These are phyloP conservation scores for Alethe castanea DNA, from an alignment of 2,113 vertebrate genomes.

Conservation along the genomic window DNA sequence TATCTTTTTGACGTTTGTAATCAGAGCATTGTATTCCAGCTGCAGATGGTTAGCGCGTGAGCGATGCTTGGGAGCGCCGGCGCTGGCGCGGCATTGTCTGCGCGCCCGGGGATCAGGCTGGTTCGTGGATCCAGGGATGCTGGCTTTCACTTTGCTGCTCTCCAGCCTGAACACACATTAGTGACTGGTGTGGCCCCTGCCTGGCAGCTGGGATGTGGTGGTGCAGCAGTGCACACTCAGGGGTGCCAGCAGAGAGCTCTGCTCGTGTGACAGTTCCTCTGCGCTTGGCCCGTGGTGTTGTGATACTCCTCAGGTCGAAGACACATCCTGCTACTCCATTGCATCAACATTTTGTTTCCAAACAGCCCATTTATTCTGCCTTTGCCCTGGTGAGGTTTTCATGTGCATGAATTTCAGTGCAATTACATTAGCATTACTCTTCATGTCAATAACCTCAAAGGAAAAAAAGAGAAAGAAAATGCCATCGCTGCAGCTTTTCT, in stretches of 20 bases:
- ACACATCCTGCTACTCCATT: neutral
- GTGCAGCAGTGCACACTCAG: neutral
- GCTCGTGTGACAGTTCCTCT: rapidly evolving
- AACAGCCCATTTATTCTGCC: neutral
- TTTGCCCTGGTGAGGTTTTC: conserved; percentile 14
- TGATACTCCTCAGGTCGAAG: neutral
- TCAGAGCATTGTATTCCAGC: conserved; percentile 63
- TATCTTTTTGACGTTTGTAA: conserved; percentile 71
- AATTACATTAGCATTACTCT: conserved; percentile 45
- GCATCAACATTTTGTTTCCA: neutral
- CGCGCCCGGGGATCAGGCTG: neutral
- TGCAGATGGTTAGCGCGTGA: conserved; percentile 59
- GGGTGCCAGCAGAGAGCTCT: neutral
- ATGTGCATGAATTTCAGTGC: conserved; percentile 29
- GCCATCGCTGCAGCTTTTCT: neutral
- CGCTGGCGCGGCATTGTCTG: conserved; percentile 25
- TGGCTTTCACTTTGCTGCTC: neutral
- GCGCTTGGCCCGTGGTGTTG: neutral
- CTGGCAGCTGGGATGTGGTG: neutral
- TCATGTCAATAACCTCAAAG: conserved; percentile 9
- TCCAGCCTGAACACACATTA: neutral
- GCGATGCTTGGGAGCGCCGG: conserved; percentile 27
- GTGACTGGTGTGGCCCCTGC: neutral
- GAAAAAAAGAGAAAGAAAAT: neutral
- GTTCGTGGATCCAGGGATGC: conserved; percentile 18